Evolutionary conservation across 2,888 invertebrate genomes (phyloP), one percentile per base, ranked within the genome.

Genomic region (Euclidia mi): DNA sequence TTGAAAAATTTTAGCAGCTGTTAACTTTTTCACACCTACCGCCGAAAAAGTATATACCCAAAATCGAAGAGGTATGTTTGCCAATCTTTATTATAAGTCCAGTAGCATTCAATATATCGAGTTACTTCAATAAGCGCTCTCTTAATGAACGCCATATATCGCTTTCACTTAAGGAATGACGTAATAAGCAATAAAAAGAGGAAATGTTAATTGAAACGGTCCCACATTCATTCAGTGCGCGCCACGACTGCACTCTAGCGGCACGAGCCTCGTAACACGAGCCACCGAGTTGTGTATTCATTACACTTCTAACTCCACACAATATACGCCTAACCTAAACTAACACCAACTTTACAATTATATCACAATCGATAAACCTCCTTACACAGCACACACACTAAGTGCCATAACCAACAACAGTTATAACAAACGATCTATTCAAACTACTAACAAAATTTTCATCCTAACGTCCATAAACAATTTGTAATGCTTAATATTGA

Each of bases 331-430:
- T 32, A 44, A 43, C 60, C 34, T 38, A 56, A 71, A 64, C 69
- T 62, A 77, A 78, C 76, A 76, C 57, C 69, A 78, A 80, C 70
- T 76, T 78, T 72, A 71, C 76, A 72, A 78, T 77, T 75, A 73
- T 44, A 40, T 52, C 31, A 12, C 37, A 52, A 66, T 67, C 45
- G 20, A 63, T 63, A 59, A 55, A 63, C 56, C 38, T 49, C 48
- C 52, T 35, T n/a, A n/a, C n/a, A n/a, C n/a, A n/a, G n/a, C n/a
- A n/a, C 37, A 45, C 44, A 52, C 40, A 28, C 38, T 55, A 51
- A 17, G 53, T 15, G 17, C 51, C 50, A 56, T 29, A 58, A 51
- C 44, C 31, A 43, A n/a, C n/a, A n/a, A n/a, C n/a, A 56, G 43
- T 50, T 52, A 56, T 60, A 49, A 66, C 37, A 70, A 70, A 64